Percentiles rank a stretch among this genome's conserved stretches.
Conservation (phyloP, 1,140 invertebrate genomes). For the Zophobas morio region DNA sequence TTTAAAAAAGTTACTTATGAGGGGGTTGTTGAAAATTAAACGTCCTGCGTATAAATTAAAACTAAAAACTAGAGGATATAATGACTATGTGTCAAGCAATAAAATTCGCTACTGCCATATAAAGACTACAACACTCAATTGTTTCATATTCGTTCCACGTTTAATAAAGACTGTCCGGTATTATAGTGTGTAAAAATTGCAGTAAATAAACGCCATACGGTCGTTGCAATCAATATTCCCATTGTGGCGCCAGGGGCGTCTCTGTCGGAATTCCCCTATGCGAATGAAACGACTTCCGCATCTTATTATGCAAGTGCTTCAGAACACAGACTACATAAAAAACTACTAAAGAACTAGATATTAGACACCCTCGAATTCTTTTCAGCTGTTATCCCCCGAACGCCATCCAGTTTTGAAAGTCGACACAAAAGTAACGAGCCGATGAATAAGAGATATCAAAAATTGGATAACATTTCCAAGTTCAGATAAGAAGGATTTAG, state of each 20-base stretch:
- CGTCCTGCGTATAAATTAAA: no score
- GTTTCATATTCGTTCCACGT: no score
- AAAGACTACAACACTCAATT: no score
- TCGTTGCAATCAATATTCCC: constrained; percentile 11
- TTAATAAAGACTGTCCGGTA: background rate
- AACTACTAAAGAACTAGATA: constrained; percentile 1
- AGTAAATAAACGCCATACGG: background rate
- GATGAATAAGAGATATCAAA: constrained; percentile 20
- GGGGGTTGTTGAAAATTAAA: no score
- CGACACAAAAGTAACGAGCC: constrained; percentile 1
- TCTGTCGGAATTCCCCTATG: constrained; percentile 4
- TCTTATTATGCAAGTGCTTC: constrained; percentile 19
- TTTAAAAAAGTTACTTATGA: no score
- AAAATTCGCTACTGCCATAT: no score
- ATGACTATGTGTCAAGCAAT: no score
- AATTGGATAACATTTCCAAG: constrained; percentile 11
- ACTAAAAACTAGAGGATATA: no score
- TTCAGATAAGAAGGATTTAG: constrained; percentile 6
- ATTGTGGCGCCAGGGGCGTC: constrained; percentile 14
- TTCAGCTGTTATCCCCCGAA: background rate
- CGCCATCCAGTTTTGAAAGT: background rate
- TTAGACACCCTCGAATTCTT: background rate
- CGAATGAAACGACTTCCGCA: constrained; percentile 26
- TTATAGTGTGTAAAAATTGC: background rate
- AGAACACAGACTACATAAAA: background rate